Evolutionary conservation across 2,797 vertebrate species (phyloP).

Genomic region (Champsocephalus gunnari): DNA sequence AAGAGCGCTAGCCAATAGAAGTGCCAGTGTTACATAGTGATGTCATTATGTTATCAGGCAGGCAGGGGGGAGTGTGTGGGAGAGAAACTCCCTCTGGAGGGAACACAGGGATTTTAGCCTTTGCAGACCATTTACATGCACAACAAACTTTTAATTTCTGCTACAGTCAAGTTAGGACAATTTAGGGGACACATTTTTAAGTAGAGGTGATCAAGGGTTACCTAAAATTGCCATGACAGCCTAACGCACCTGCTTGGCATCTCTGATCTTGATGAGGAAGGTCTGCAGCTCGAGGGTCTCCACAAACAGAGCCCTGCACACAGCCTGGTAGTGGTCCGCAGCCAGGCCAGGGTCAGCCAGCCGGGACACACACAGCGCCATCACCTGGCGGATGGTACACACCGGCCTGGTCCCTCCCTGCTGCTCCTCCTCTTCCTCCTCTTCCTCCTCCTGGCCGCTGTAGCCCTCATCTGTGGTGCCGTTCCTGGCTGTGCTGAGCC

Average conservation of each 20-base stretch:
- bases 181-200: too few relatives aligned
- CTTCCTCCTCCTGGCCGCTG: constrained; percentile 90
- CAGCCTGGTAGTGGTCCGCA: constrained; percentile 92
- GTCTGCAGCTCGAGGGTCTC: constrained; percentile 95
- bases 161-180: too few relatives aligned
- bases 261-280: constrained; percentile 91
- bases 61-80: too few relatives aligned
- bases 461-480: constrained; percentile 90
- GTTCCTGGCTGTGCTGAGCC: constrained; percentile 48
- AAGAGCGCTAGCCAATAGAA: too few relatives aligned
- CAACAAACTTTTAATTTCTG: too few relatives aligned
- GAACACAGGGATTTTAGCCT: too few relatives aligned
- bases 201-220: too few relatives aligned
- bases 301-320: constrained; percentile 93
- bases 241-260: constrained; percentile 92
- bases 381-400: constrained; percentile 88
- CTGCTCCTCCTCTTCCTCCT: constrained; percentile 88
- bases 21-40: too few relatives aligned
- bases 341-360: constrained; percentile 87
- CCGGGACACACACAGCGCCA: constrained; percentile 88
- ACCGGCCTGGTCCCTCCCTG: constrained; percentile 80
- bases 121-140: too few relatives aligned
- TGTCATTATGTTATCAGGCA: too few relatives aligned
- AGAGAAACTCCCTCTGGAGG: too few relatives aligned
- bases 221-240: too few relatives aligned